phyloP scores from a whole-genome alignment of 2,888 invertebrate genomes.

The Bellardia pandia region DNA sequence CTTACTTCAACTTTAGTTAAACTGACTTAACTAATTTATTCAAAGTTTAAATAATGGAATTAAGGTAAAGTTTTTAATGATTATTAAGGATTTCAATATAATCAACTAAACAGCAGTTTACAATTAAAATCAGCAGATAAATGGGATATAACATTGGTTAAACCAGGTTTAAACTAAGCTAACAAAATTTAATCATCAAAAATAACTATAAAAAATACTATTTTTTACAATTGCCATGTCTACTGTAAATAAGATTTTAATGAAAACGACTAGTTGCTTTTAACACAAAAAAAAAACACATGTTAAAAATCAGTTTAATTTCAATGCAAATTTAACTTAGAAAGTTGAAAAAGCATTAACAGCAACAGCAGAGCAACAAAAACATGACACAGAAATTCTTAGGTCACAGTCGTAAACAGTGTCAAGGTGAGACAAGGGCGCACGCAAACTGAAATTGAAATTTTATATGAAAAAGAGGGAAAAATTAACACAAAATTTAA shows the following conservation, averaged over 20 bases:
- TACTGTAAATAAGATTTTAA: neutral
- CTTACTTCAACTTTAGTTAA: no score
- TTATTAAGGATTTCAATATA: no score
- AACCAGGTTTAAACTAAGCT: no score
- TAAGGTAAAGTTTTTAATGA: no score
- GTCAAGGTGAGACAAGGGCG: conserved; percentile 70
- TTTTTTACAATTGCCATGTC: neutral
- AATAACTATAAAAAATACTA: no score
- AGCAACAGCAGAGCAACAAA: conserved; percentile 16
- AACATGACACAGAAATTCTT: conserved; percentile 30
- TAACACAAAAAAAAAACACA: conserved; percentile 12
- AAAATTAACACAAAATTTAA: conserved; percentile 3
- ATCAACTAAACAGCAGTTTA: no score
- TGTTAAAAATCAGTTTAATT: conserved; percentile 39
- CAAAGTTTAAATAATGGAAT: no score
- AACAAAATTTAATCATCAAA: no score
- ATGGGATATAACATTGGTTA: no score
- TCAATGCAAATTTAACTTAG: conserved; percentile 33
- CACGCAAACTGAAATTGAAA: conserved; percentile 45
- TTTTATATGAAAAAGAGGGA: neutral
- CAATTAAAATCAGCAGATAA: no score
- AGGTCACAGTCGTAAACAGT: conserved; percentile 56
- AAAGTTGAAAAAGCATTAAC: conserved; percentile 37
- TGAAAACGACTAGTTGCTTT: neutral
- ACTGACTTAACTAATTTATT: no score